These are phyloP conservation scores for Drosophila pseudoananassae DNA, from an alignment of 1,140 invertebrate species.

Conservation along the genomic window DNA sequence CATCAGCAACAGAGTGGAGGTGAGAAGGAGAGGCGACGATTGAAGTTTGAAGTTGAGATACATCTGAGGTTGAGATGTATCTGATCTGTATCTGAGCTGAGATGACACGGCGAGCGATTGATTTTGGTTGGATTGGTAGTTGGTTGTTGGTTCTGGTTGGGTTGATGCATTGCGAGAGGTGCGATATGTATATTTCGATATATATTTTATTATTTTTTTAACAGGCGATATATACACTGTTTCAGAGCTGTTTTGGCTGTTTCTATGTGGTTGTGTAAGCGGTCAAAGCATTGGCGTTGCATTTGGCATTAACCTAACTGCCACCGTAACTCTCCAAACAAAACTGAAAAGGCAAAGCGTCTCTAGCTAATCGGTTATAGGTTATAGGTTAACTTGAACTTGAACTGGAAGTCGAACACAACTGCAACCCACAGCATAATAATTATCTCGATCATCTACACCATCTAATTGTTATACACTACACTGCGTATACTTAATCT, in stretches of 20 bases:
- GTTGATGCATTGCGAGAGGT: constrained; percentile 61
- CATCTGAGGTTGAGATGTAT: constrained; percentile 12
- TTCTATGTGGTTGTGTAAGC: constrained; percentile 49
- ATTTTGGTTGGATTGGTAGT: constrained; percentile 39
- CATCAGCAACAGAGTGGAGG: constrained; percentile 73
- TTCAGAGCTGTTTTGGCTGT: constrained; percentile 35
- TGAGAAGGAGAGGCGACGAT: constrained; percentile 41
- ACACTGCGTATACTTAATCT: constrained; percentile 21
- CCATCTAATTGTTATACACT: constrained; percentile 8
- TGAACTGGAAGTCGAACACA: constrained; percentile 23
- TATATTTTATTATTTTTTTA: constrained; percentile 16
- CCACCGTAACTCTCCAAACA: constrained; percentile 32
- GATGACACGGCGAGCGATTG: constrained; percentile 41
- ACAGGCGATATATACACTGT: constrained; percentile 14
- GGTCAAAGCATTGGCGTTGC: constrained; percentile 46
- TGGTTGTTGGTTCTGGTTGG: constrained; percentile 51
- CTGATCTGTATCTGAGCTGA: constrained; percentile 48
- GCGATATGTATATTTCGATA: constrained; percentile 36
- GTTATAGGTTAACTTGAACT: constrained; percentile 28
- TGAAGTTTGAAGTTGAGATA: constrained; percentile 32
- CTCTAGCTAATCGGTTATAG: constrained; percentile 45
- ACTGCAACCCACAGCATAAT: constrained; percentile 51
- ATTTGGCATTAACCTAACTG: constrained; percentile 32
- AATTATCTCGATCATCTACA: constrained; percentile 41
- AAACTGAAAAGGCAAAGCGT: constrained; percentile 49